These are phyloP conservation scores for Salarias fasciatus DNA, from an alignment of 2,797 vertebrate species.

Conservation along the genomic window DNA sequence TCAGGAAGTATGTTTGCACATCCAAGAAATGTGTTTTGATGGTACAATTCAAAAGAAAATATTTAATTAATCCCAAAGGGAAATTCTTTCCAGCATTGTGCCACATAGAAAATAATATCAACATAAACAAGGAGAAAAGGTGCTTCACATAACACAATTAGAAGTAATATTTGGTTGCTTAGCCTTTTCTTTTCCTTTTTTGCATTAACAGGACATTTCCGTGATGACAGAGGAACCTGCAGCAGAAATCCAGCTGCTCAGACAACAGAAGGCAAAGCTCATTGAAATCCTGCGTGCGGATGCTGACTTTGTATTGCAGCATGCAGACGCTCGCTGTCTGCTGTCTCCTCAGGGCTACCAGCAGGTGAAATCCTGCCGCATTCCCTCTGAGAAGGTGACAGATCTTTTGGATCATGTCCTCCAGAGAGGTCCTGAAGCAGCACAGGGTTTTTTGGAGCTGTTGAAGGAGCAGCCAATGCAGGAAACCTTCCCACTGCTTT, in stretches of 20 bases:
- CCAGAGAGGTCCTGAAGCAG: slow-evolving; percentile 55
- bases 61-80: too few relatives aligned
- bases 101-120: too few relatives aligned
- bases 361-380: slow-evolving; percentile 60
- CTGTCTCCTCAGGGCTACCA: slow-evolving; percentile 69
- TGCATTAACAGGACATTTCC: slow-evolving; percentile 13
- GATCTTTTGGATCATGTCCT: slow-evolving; percentile 80
- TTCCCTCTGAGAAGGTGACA: slow-evolving; percentile 68
- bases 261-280: slow-evolving; percentile 60
- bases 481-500: slow-evolving; percentile 75
- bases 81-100: too few relatives aligned
- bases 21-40: too few relatives aligned
- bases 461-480: slow-evolving; percentile 63
- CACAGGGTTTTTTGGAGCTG: slow-evolving; percentile 63
- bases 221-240: slow-evolving; percentile 64
- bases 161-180: background rate
- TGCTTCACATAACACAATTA: too few relatives aligned
- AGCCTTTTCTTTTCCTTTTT: slow-evolving; percentile 19
- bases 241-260: slow-evolving; percentile 58
- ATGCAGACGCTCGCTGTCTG: slow-evolving; percentile 70
- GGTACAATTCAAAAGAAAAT: too few relatives aligned
- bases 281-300: slow-evolving; percentile 75
- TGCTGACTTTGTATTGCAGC: slow-evolving; percentile 79
- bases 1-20: too few relatives aligned
- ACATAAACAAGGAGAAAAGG: too few relatives aligned